Evolutionary conservation across 2,888 invertebrate genomes (phyloP), one percentile per base, ranked within the genome.

Genomic region (Ornithoptera priamus): DNA sequence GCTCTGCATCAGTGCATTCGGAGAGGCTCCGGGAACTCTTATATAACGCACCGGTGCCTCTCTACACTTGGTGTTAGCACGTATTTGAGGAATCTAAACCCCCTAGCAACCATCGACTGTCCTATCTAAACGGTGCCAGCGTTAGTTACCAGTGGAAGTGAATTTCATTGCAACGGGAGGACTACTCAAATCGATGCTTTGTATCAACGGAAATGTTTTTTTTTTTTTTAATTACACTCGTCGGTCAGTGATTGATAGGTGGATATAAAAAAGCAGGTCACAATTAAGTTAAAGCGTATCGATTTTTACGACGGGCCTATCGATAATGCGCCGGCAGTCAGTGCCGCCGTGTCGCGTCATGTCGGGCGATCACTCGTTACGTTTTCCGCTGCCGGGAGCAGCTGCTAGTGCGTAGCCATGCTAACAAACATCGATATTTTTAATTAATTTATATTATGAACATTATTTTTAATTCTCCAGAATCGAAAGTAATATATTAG

Each of bases 291-390:
- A 69, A 62, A 71, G 75, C 64, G 42, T 70, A 70, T 70, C 70
- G 70, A 70, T 70, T 70, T 67, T 66, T 70, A 59, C 59, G 46
- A 53, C 64, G 60, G 56, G 59, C 62, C 67, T 67, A 64, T 70
- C 70, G 56, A 59, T 67, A 70, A 70, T 67, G 70, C 60, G 70
- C 63, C 50, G 62, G 63, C 63, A 63, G 70, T 66, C 63, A 59
- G 67, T 67, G 70, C 67, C 67, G 67, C 63, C 68, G 63, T 63
- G 70, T 67, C 74, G 74, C 75, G 71, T 73, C 75, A 72, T 75
- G 75, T 74, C 74, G 75, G 71, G 68, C 73, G 72, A 72, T 74
- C 75, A 71, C 75, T 73, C 69, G 69, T 69, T 69, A 70, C 67
- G 70, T 67, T 70, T 70, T 63, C 70, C 70, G 76, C 75, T 70